Percentiles rank a stretch among this genome's conserved stretches.
These are phyloP conservation scores for Microchrysa polita DNA, from an alignment of 2,888 invertebrate genomes.

Conservation along the genomic window DNA sequence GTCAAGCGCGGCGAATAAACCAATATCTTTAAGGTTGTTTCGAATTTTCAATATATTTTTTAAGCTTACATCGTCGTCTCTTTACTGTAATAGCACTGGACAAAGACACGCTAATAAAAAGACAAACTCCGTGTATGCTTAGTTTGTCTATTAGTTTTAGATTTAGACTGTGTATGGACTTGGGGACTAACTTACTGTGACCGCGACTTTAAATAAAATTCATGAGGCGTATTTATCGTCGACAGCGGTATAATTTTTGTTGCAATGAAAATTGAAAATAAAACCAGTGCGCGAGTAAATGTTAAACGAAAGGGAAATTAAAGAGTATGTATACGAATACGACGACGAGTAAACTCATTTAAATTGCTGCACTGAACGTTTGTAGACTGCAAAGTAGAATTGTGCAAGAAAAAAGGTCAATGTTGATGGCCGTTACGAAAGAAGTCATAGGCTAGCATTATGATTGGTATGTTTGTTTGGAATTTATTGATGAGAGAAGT, in stretches of 20 bases:
- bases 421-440: slow-evolving; percentile 13
- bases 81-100: background rate
- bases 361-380: slow-evolving; percentile 13
- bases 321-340: too few relatives aligned
- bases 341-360: background rate
- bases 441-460: slow-evolving; percentile 10
- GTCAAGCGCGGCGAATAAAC: background rate
- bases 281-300: background rate
- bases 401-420: slow-evolving; percentile 23
- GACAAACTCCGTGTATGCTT: background rate
- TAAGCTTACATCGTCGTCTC: background rate
- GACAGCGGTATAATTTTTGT: background rate
- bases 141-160: background rate
- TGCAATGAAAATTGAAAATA: background rate
- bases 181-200: too few relatives aligned
- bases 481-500: too few relatives aligned
- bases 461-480: background rate
- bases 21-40: background rate
- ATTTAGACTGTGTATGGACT: too few relatives aligned
- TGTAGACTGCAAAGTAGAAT: background rate
- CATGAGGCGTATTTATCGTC: too few relatives aligned
- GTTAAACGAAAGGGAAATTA: slow-evolving; percentile 15
- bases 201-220: too few relatives aligned
- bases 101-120: slow-evolving; percentile 7
- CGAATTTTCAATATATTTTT: background rate